These are phyloP conservation scores for Kryptopterus vitreolus DNA, from an alignment of 2,797 vertebrate species.

Conservation along the genomic window DNA sequence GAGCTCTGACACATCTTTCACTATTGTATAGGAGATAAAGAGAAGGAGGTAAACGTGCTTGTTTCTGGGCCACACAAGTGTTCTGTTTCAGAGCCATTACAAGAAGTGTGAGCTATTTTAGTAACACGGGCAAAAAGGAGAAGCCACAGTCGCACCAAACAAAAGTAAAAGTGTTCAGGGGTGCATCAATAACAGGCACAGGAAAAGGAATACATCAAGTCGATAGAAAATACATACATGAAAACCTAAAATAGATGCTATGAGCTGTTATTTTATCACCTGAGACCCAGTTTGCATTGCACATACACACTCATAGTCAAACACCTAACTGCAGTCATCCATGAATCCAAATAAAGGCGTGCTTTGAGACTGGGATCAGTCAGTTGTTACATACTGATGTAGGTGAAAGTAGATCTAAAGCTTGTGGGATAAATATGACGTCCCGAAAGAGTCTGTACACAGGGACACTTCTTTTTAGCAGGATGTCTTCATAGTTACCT, in stretches of 20 bases:
- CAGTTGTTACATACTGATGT: background rate
- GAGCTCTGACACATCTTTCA: background rate
- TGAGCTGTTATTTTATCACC: background rate
- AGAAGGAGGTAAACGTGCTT: background rate
- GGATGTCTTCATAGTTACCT: no score
- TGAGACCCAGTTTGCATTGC: background rate
- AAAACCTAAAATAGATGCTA: background rate
- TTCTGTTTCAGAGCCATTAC: conserved; percentile 18
- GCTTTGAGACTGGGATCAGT: background rate
- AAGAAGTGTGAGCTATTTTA: conserved; percentile 2
- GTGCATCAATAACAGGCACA: background rate
- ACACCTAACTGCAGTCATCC: background rate
- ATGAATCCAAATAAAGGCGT: conserved; percentile 1
- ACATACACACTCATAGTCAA: background rate
- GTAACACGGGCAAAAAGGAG: conserved; percentile 3
- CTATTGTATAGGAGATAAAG: conserved; percentile 5
- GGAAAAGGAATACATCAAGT: background rate
- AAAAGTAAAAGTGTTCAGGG: conserved; percentile 2
- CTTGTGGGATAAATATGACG: background rate
- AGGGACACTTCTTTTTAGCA: no score
- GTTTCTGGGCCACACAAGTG: background rate
- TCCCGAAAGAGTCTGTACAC: no score
- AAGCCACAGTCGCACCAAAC: background rate
- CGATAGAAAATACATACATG: background rate
- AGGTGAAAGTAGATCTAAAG: background rate